These are phyloP conservation scores for Salminus brasiliensis DNA, from an alignment of 2,113 vertebrate species.

Conservation along the genomic window DNA sequence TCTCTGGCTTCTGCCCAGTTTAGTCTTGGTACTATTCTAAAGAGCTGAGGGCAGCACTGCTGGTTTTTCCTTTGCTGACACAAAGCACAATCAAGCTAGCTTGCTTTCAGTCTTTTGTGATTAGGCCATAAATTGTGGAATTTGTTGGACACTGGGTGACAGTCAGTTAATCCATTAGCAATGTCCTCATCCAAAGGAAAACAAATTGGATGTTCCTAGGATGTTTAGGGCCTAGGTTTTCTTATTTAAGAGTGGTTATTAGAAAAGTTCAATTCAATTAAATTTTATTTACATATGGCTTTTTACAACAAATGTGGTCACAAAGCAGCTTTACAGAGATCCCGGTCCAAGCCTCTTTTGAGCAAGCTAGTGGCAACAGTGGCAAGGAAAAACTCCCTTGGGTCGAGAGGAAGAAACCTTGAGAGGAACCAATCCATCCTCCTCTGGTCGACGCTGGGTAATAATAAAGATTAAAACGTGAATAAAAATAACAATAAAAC, in stretches of 20 bases:
- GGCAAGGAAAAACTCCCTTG: too few relatives aligned
- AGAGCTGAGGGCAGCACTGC: constrained; percentile 22
- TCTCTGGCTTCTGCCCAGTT: background rate
- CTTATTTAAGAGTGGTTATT: background rate
- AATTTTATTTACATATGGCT: too few relatives aligned
- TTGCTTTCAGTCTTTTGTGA: constrained; percentile 4
- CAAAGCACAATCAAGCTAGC: background rate
- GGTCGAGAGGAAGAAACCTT: too few relatives aligned
- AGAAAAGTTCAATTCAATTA: too few relatives aligned
- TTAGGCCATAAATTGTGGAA: background rate
- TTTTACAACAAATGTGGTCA: too few relatives aligned
- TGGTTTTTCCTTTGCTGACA: constrained; percentile 10
- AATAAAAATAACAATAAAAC: too few relatives aligned
- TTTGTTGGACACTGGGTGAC: background rate
- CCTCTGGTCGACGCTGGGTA: too few relatives aligned
- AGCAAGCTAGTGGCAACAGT: too few relatives aligned
- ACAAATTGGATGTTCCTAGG: background rate
- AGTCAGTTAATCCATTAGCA: background rate
- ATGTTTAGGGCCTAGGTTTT: background rate
- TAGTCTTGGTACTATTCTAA: background rate
- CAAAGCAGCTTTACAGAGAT: too few relatives aligned
- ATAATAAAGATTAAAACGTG: too few relatives aligned
- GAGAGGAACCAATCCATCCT: too few relatives aligned
- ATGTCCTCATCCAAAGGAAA: background rate
- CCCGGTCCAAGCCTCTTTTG: too few relatives aligned